A percentile compares a stretch with the other conserved stretches of the same genome.
These are phyloP conservation scores for Eufriesea mexicana DNA, from an alignment of 1,140 invertebrate genomes.

Conservation along the genomic window DNA sequence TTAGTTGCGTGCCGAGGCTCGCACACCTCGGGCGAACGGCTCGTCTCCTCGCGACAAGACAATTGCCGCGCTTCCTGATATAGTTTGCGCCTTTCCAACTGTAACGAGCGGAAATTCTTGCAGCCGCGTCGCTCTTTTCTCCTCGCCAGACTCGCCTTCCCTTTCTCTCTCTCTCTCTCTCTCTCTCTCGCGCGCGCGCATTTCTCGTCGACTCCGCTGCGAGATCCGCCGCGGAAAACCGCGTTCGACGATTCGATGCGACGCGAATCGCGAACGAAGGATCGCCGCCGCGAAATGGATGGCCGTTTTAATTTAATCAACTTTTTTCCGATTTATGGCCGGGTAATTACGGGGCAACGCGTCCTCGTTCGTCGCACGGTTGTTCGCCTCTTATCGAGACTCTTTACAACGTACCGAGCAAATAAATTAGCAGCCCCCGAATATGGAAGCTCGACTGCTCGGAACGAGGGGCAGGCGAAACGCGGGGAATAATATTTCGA, in stretches of 20 bases:
- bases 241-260: neutral
- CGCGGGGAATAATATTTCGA: slow-evolving; percentile 60
- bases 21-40: slow-evolving; percentile 68
- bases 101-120: slow-evolving; percentile 65
- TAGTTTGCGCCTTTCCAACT: slow-evolving; percentile 72
- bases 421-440: slow-evolving; percentile 39
- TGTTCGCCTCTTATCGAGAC: slow-evolving; percentile 24
- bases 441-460: neutral
- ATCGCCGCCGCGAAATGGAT: neutral
- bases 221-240: neutral
- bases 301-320: slow-evolving; percentile 36
- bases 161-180: too few species aligned
- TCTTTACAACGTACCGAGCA: slow-evolving; percentile 16
- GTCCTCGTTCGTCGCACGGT: neutral
- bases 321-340: slow-evolving; percentile 33
- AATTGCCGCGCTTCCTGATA: slow-evolving; percentile 79
- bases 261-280: neutral
- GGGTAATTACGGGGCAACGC: slow-evolving; percentile 43
- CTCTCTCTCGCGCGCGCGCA: neutral
- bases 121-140: slow-evolving; percentile 37
- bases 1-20: slow-evolving; percentile 77
- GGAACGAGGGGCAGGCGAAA: neutral
- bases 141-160: neutral
- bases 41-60: slow-evolving; percentile 76
- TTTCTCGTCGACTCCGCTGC: neutral